A percentile compares a stretch with the other conserved stretches of the same genome.
phyloP scores from a whole-genome alignment of 2,888 invertebrate genomes.

The Drosophila nr. perissopoda region DNA sequence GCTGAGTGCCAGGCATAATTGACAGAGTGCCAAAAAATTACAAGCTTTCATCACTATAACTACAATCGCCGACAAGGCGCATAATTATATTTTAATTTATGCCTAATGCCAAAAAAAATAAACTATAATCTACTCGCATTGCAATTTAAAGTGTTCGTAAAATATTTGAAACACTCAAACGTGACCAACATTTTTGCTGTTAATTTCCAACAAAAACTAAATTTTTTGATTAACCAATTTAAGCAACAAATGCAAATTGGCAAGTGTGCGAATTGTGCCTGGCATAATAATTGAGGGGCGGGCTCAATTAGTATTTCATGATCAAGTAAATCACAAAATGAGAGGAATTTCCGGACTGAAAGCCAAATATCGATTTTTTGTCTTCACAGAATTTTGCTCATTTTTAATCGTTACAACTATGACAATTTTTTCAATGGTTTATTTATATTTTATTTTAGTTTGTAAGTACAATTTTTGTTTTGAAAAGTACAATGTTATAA shows the following conservation, averaged over 20 bases:
- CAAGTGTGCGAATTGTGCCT: conserved; percentile 39
- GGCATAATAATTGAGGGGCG: conserved; percentile 39
- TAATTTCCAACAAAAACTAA: conserved; percentile 39
- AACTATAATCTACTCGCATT: conserved; percentile 46
- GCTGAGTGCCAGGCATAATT: conserved; percentile 45
- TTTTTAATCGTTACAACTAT: background rate
- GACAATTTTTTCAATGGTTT: background rate
- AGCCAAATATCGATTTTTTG: background rate
- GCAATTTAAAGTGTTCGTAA: conserved; percentile 58
- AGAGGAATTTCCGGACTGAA: background rate
- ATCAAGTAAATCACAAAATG: background rate
- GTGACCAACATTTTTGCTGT: conserved; percentile 57
- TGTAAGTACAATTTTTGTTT: no score
- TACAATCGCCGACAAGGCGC: conserved; percentile 71
- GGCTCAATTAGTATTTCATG: conserved; percentile 6
- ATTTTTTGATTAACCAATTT: conserved; percentile 52
- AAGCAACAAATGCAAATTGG: conserved; percentile 56
- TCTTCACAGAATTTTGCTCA: background rate
- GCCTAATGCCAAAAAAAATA: conserved; percentile 33
- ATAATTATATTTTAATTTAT: conserved; percentile 79
- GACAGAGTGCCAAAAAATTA: conserved; percentile 48
- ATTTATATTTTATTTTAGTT: background rate
- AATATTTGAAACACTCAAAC: conserved; percentile 66
- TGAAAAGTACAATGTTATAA: background rate
- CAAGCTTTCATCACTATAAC: conserved; percentile 64